Base-by-base conservation (phyloP, 2,888 invertebrate genomes). In the Apamea crenata region DNA sequence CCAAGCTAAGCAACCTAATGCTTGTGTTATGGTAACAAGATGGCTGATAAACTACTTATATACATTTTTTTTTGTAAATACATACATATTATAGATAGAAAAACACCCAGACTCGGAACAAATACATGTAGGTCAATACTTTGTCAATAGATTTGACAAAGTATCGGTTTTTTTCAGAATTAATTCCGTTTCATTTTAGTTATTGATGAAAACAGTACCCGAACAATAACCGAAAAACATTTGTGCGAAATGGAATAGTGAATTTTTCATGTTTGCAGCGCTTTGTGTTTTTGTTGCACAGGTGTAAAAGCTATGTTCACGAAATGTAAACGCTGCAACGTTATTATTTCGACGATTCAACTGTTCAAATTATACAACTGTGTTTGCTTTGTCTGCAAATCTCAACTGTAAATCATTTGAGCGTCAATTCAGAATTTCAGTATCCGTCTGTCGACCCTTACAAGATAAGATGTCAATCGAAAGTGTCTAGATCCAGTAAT, bases 261-360 rank as follows among this genome's bases (percentile, higher is more conserved):
- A 53, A 36, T 53, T 61, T 70, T 77, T 77, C 29, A 56, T 40
- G 21, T n/a, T 69, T 63, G 0, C 18, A 32, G 29, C 63, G 44
- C 5, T 74, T 8, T 7, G 5, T 47, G 21, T 56, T 40, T 76
- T 21, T 53, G 32, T 63, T 66, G n/a, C 59, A 25, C 56, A 59
- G 40, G 47, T 82, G 81, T 77, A 40, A 63, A 82, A 69, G 47
- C 18, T 12, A n/a, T 76, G 7, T 63, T 82, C 8, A 56, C 29
- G 25, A 29, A 81, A 40, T 65, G 8, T 56, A 32, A 56, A 70
- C 40, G 44, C 25, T 74, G 74, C 36, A 61, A 53, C 21, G n/a
- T 56, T 56, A 56, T 68, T 36, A 47, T 75, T 56, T 40, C 16
- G 5, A 68, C 29, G 47, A 75, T 81, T 68, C 36, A 56, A 47